Base-by-base conservation (phyloP, 1,140 invertebrate genomes). In the Neoseiulus cucumeris region DNA sequence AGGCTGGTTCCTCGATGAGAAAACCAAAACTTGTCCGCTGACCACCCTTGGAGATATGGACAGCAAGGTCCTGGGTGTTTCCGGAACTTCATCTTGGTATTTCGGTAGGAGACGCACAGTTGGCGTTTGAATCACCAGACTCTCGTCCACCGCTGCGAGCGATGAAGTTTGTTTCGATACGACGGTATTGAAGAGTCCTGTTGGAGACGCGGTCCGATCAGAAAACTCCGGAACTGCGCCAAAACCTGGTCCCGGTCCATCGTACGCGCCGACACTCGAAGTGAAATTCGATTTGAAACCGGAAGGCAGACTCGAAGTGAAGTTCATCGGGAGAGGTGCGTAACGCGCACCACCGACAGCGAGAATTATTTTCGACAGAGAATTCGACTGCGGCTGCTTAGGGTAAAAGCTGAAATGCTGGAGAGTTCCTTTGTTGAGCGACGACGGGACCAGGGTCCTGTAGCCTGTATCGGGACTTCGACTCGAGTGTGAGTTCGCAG, bases 271-370 rank as follows among this genome's bases (percentile, higher is more conserved):
- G 33, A 39, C 9, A n/a, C n/a, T n/a, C n/a, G n/a, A n/a, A n/a
- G n/a, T n/a, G n/a, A 9, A 39, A 9, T 39, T 39, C 33, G 33
- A 39, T 6, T 39, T 4, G 9, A 39, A 6, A 6, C 9, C 9
- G 4, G 33, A 4, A 9, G 9, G 33, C 4, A 39, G 33, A 39
- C 9, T 9, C 4, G 33, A 39, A 9, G 33, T 39, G 4, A 39
- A 39, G 33, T 9, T 39, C 33, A 25, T 14, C 4, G 51, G 22
- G 14, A 59, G 33, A 1, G 51, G 51, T 6, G 51, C 14, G 33
- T 59, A 59, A 12, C 51, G 14, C 51, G 51, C 51, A 59, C 51
- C 51, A 20, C 51, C 51, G 33, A 59, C 51, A 9, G 51, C 51
- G 4, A 59, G 51, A 59, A 59, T 59, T 17, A 59, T 59, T 20